Evolutionary conservation across 2,113 vertebrate genomes (phyloP), one percentile per base, ranked within the genome.

Genomic region (Cyrtonyx montezumae): DNA sequence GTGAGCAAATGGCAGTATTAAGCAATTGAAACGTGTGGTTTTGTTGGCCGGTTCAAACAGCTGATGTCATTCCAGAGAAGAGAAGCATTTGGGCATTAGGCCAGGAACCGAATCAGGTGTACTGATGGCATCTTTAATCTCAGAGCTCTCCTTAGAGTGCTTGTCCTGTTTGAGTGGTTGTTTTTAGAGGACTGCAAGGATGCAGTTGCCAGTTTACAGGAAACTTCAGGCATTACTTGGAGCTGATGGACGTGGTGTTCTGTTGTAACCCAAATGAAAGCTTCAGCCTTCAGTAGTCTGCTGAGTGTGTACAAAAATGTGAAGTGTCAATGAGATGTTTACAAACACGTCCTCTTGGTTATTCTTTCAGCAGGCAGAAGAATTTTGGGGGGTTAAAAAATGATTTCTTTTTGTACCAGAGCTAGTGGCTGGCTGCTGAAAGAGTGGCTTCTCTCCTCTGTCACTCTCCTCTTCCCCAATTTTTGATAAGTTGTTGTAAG

Each of bases 401-500:
- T 22, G 0, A 45, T 10, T 55, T 19, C 1, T 62, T 40, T 84
- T 22, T 69, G n/a, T 45, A 4, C 4, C n/a, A 73, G 78, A 83
- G 12, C 14, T 15, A 45, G 21, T 11, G 30, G n/a, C 51, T 16
- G 58, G 74, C 22, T 15, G 74, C 63, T 79, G 66, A 46, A 70
- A 68, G n/a, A 66, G 8, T 68, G 40, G 40, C 11, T 40, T 40
- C 78, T 73, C 82, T 76, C 26, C 23, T 65, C 9, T 68, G 28
- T 67, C 7, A 14, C 37, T 40, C 7, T 13, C 13, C 25, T 25
- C 28, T 36, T 6, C 45, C 8, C 5, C 30, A 46, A 10, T 8
- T 67, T 62, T 10, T 83, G 59, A 42, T 66, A 59, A n/a, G 26
- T 18, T 0, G 0, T 20, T 0, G 0, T 69, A 58, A 79, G 43